Evolutionary conservation across 2,113 vertebrate species (phyloP).

Genomic region (Dasypus novemcinctus): DNA sequence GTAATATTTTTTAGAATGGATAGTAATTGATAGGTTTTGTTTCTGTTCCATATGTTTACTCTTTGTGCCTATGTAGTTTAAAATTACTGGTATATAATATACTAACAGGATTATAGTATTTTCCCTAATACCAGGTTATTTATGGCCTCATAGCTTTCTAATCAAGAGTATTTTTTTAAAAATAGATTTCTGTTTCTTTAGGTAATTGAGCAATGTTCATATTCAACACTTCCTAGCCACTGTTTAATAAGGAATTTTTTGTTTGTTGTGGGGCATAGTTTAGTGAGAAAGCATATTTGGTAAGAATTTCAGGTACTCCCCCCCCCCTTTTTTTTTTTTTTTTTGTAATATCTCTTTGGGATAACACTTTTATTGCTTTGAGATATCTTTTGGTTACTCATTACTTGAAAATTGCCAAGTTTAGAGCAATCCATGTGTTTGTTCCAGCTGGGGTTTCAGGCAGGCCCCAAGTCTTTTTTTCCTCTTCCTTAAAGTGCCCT

Average conservation of each 20-base stretch:
- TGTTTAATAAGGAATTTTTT: not conserved
- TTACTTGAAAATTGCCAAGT: not conserved
- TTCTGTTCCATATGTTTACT: not conserved
- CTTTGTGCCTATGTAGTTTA: not conserved
- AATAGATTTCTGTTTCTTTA: conserved; percentile 34
- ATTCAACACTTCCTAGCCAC: not conserved
- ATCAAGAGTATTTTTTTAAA: conserved; percentile 7
- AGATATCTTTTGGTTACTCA: conserved; percentile 26
- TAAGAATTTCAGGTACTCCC: not conserved
- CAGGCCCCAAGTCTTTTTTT: not conserved
- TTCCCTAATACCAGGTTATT: conserved; percentile 47
- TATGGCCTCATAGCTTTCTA: conserved; percentile 59
- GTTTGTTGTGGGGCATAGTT: not conserved
- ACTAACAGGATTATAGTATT: not conserved
- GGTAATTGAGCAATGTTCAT: not conserved
- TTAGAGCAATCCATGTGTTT: not conserved
- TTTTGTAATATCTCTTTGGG: not conserved
- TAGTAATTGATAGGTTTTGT: not conserved
- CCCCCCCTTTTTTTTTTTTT: not conserved
- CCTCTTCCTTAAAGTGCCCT: not conserved
- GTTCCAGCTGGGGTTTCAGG: not conserved
- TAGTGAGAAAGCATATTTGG: not conserved
- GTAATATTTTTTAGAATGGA: not conserved
- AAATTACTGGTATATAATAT: not conserved
- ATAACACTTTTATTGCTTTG: not conserved